Conservation (phyloP, 2,888 invertebrate genomes). For the Melipona bicolor region DNA sequence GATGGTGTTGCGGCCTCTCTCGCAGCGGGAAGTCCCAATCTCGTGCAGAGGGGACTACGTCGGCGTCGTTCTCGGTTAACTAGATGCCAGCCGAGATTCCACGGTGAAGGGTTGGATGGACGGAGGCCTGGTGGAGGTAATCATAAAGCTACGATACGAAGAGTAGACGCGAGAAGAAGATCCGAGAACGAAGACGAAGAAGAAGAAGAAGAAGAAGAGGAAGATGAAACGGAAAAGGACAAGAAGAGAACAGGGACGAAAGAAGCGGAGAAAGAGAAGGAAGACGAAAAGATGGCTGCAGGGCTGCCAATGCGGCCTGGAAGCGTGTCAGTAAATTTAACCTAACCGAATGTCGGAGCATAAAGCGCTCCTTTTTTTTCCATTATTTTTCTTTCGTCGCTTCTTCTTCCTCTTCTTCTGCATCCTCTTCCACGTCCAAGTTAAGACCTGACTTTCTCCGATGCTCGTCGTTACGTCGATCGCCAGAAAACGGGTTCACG, state of each 20-base stretch:
- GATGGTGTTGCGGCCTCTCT: conserved; percentile 71
- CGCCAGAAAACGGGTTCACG: conserved; percentile 30
- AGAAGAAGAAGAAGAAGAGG: conserved; percentile 2
- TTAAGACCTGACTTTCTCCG: background rate
- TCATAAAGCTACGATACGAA: conserved; percentile 69
- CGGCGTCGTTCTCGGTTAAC: conserved; percentile 75
- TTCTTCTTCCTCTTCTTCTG: conserved; percentile 38
- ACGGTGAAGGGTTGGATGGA: conserved; percentile 76
- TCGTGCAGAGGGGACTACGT: conserved; percentile 74
- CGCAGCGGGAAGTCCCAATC: conserved; percentile 74
- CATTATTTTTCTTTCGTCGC: background rate
- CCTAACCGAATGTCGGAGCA: conserved; percentile 73
- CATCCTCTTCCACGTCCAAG: conserved; percentile 34
- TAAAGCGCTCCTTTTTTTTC: conserved; percentile 35
- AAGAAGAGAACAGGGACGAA: conserved; percentile 20
- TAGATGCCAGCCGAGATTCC: conserved; percentile 77
- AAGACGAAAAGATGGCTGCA: conserved; percentile 61
- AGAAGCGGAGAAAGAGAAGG: conserved; percentile 17
- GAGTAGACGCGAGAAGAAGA: conserved; percentile 22
- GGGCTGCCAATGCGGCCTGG: conserved; percentile 72
- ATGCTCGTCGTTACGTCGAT: conserved; percentile 59
- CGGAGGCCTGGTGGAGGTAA: conserved; percentile 69
- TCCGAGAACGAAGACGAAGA: background rate
- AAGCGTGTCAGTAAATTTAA: conserved; percentile 77
- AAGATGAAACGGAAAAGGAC: conserved; percentile 26